Evolutionary conservation across 1,140 invertebrate genomes (phyloP).

Genomic region (Euborellia annulipes): DNA sequence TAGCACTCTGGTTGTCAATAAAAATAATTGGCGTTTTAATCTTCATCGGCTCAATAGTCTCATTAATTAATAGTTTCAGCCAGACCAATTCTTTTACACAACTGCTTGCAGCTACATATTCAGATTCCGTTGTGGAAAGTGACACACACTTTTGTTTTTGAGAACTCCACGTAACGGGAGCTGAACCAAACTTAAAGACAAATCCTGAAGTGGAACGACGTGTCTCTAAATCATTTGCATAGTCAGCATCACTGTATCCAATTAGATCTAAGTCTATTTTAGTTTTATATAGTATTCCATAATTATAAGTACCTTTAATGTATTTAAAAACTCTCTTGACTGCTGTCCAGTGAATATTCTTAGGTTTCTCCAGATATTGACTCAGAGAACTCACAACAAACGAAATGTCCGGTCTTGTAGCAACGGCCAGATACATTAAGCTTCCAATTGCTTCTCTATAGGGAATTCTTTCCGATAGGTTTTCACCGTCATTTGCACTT

Average conservation of each 20-base stretch:
- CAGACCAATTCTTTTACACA: constrained; percentile 12
- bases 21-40: too few species aligned
- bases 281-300: constrained; percentile 14
- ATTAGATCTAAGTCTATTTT: too few species aligned
- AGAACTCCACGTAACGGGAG: constrained; percentile 17
- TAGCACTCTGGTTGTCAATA: too few species aligned
- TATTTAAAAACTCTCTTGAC: constrained; percentile 22
- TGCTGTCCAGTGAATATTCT: constrained; percentile 18
- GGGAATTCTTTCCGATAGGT: too few species aligned
- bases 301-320: constrained; percentile 17
- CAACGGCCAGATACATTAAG: constrained; percentile 22
- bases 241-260: constrained; percentile 19
- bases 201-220: constrained; percentile 15
- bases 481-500: too few species aligned
- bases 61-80: constrained; percentile 8
- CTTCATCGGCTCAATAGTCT: too few species aligned
- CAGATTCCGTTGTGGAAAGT: constrained; percentile 21
- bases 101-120: constrained; percentile 17
- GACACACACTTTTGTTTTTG: constrained; percentile 19
- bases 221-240: constrained; percentile 12
- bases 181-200: constrained; percentile 10
- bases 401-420: constrained; percentile 23
- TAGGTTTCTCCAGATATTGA: constrained; percentile 17
- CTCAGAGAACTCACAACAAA: constrained; percentile 21
- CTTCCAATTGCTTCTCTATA: constrained; percentile 18